Evolutionary conservation across 92 coral and sea anemone genomes (phyloP).

Genomic region (Ricordea florida): DNA sequence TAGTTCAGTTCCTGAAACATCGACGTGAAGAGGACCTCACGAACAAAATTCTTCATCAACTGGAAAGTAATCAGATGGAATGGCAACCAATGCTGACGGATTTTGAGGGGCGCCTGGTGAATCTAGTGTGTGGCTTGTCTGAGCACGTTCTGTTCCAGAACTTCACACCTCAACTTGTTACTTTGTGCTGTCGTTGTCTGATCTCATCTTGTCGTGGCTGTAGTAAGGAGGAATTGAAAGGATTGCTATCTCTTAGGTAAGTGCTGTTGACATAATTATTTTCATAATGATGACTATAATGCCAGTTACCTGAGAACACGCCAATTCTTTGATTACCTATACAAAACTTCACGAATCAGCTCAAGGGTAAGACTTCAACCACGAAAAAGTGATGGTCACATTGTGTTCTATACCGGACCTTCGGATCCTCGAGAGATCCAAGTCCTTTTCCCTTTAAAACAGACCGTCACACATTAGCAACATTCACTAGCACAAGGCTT

Average conservation of each 20-base stretch:
- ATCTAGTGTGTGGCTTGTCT: slow-evolving; percentile 21
- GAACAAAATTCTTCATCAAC: slow-evolving; percentile 29
- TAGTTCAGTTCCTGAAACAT: slow-evolving; percentile 42
- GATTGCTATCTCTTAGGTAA: slow-evolving; percentile 11
- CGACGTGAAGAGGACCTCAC: slow-evolving; percentile 43
- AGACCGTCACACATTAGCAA: no score
- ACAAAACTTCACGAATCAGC: no score
- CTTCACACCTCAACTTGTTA: slow-evolving; percentile 33
- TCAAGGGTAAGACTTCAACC: no score
- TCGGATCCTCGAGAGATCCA: no score
- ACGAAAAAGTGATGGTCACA: no score
- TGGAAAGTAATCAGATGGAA: slow-evolving; percentile 17
- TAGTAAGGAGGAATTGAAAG: not conserved
- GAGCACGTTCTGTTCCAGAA: slow-evolving; percentile 13
- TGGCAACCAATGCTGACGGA: slow-evolving; percentile 65
- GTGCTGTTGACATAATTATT: not conserved
- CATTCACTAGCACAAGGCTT: no score
- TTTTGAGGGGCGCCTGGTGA: slow-evolving; percentile 68
- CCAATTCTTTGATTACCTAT: no score
- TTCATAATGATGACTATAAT: no score
- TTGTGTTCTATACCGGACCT: no score
- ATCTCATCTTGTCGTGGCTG: not conserved
- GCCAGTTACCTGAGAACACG: no score
- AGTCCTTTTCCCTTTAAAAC: no score
- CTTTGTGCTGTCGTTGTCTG: slow-evolving; percentile 30